Evolutionary conservation across 2,888 invertebrate genomes (phyloP), one percentile per base, ranked within the genome.

Genomic region (Lottia scabra): DNA sequence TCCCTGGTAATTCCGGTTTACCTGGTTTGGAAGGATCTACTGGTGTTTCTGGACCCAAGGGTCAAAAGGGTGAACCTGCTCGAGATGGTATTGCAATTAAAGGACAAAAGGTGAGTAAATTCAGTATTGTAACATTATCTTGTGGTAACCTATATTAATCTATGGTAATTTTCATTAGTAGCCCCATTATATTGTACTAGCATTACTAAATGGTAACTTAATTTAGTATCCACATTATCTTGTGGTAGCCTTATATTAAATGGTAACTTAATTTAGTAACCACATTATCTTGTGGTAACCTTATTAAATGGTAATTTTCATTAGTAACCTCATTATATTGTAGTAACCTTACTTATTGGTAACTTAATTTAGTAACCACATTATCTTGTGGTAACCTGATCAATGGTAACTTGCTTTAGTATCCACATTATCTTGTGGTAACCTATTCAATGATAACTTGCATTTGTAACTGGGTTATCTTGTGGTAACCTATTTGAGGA

Each of bases 31-130:
- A 77, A 26, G 89, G 89, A 45, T 69, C 67, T 0, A 77, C 84
- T 19, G 89, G 89, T 62, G 56, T 77, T 23, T 73, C 79, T 23
- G 89, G 89, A 10, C 23, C 65, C 1, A 84, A 82, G 70, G 89
- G 89, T 72, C 73, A 76, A 26, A 88, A 88, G 79, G 97, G 97
- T 72, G 88, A 89, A 78, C 88, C 91, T 19, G 91, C 91, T 43
- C 71, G 81, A 13, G 89, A 87, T 48, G 84, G 83, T 27, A 75
- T 77, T 13, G 72, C 90, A 90, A 23, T 94, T 46, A 87, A 85
- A 78, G 87, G 88, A 69, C 73, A 72, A 38, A 88, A 86, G 83
- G 86, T 84, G 62, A 63, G 44, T 56, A 38, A 38, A 38, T 38
- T 38, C 8, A 38, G 5, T 38, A 8, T 38, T 6, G 38, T 38